Percentiles rank a stretch among this genome's conserved stretches.
These are phyloP conservation scores for Eriosoma lanigerum DNA, from an alignment of 1,140 invertebrate species.

Conservation along the genomic window DNA sequence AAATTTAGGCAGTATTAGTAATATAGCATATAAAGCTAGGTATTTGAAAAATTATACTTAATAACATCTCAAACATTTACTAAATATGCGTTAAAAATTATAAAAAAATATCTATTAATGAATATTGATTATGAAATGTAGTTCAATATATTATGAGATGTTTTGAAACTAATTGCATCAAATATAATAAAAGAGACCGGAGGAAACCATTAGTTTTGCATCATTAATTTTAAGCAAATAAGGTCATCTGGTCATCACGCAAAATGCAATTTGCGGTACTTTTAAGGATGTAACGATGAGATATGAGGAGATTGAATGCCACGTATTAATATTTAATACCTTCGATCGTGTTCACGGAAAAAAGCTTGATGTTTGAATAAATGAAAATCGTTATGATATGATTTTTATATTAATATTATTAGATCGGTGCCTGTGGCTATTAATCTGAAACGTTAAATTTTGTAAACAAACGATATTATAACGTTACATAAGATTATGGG, in stretches of 20 bases:
- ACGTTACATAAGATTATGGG: background rate
- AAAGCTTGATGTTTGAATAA: slow-evolving; percentile 6
- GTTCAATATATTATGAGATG: background rate
- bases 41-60: background rate
- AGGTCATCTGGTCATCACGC: background rate
- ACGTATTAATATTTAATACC: background rate
- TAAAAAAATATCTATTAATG: no score
- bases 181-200: background rate
- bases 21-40: background rate
- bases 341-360: background rate
- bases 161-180: background rate
- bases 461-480: slow-evolving; percentile 21
- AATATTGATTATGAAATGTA: no score
- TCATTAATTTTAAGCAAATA: background rate
- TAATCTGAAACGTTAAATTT: slow-evolving; percentile 8
- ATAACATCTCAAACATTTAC: background rate
- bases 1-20: background rate
- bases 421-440: slow-evolving; percentile 4
- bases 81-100: background rate
- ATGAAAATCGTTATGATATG: slow-evolving; percentile 7
- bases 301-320: background rate
- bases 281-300: slow-evolving; percentile 8
- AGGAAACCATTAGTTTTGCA: background rate
- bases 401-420: slow-evolving; percentile 17
- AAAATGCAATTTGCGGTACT: background rate